These are phyloP conservation scores for Anneissia japonica DNA, from an alignment of 35 echinoderm and acorn worm species.

Conservation along the genomic window DNA sequence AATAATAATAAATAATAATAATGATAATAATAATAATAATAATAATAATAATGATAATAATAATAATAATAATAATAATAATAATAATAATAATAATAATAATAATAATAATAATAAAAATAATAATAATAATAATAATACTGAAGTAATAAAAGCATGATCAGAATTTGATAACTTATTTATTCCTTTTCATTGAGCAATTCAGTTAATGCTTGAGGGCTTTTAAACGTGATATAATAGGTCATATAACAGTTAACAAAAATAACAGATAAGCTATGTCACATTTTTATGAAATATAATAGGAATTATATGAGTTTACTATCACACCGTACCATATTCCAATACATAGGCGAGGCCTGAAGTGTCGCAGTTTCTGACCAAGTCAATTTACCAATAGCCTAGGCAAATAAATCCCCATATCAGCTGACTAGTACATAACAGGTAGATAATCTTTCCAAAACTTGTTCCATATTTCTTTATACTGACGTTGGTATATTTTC, in stretches of 20 bases:
- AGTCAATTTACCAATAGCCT: not conserved
- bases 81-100: no score
- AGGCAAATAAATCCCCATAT: not conserved
- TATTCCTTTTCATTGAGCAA: not conserved
- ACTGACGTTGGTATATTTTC: not conserved
- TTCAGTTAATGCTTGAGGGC: not conserved
- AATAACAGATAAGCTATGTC: not conserved
- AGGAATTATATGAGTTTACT: not conserved
- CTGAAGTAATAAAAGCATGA: no score
- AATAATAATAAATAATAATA: no score
- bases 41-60: no score
- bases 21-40: no score
- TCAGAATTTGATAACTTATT: not conserved
- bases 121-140: no score
- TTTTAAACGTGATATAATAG: no score
- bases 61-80: no score
- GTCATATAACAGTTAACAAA: not conserved
- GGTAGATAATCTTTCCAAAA: not conserved
- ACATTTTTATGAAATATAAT: not conserved
- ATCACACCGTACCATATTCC: not conserved
- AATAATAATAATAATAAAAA: no score
- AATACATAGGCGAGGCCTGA: not conserved
- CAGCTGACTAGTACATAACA: not conserved
- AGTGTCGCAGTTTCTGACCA: not conserved
- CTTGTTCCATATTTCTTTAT: not conserved